A percentile compares a stretch with the other conserved stretches of the same genome.
These are phyloP conservation scores for Catharus ustulatus DNA, from an alignment of 2,797 vertebrate species.

Conservation along the genomic window DNA sequence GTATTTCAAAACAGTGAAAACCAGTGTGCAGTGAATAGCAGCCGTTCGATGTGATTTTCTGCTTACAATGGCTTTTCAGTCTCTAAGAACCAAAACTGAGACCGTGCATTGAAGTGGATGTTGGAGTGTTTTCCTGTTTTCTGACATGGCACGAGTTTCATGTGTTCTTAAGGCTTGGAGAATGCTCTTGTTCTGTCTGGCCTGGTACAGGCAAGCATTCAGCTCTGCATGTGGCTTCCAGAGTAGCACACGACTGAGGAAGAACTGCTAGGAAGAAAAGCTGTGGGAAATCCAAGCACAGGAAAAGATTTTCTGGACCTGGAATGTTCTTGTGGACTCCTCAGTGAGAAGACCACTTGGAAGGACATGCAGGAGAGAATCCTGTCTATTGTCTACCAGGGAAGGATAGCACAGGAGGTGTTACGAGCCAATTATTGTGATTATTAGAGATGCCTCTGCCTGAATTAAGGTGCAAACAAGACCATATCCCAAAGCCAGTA, in stretches of 20 bases:
- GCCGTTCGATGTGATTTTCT: conserved; percentile 4
- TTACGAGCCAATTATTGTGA: fast-evolving
- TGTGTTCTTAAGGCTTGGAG: not conserved
- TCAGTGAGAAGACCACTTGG: not conserved
- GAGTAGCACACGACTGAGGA: not conserved
- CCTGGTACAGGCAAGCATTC: not conserved
- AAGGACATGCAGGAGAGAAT: not conserved
- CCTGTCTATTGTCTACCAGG: not conserved
- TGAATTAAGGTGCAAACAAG: not conserved
- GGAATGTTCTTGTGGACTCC: not conserved
- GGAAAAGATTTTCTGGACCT: not conserved
- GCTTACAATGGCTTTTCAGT: not conserved
- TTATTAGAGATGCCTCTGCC: not conserved
- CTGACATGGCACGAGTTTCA: not conserved
- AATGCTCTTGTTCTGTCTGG: not conserved
- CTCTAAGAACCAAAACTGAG: not conserved
- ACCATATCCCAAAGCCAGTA: not conserved
- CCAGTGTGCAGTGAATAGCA: not conserved
- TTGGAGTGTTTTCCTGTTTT: not conserved
- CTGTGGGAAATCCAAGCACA: not conserved
- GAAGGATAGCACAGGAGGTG: not conserved
- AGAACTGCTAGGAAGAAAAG: not conserved
- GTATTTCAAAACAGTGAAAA: not conserved
- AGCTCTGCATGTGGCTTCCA: not conserved
- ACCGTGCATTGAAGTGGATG: not conserved